A percentile compares a stretch with the other conserved stretches of the same genome.
These are phyloP conservation scores for Myocastor coypus DNA, from an alignment of 2,113 vertebrate genomes.

Conservation along the genomic window DNA sequence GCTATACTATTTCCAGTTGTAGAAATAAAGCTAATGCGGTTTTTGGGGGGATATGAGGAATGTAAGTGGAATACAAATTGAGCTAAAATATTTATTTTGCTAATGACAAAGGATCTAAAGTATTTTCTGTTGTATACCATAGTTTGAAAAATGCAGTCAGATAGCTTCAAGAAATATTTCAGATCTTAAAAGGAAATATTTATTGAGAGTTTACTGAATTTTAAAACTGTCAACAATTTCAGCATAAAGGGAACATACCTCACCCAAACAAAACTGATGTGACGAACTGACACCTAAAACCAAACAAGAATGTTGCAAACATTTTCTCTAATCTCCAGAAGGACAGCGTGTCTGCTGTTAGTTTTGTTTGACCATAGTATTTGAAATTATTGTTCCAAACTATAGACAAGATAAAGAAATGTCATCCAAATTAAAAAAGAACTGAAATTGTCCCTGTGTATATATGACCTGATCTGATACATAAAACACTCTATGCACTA, in stretches of 20 bases:
- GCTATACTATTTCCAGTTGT: neutral
- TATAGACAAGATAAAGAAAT: neutral
- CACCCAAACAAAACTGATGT: neutral
- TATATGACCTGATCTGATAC: neutral
- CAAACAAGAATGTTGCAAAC: neutral
- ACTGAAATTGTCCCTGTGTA: neutral
- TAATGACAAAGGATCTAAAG: conserved; percentile 27
- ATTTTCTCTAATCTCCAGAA: neutral
- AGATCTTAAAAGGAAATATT: conserved; percentile 27
- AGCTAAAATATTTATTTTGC: conserved; percentile 47
- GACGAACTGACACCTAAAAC: neutral
- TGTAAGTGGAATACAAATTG: conserved; percentile 63
- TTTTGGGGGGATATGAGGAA: conserved; percentile 34
- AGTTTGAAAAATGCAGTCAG: neutral
- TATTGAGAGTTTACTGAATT: neutral
- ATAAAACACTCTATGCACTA: neutral
- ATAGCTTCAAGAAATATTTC: neutral
- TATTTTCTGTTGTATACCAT: neutral
- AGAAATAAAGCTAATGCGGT: neutral
- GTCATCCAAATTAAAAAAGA: neutral
- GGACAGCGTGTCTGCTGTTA: too few species aligned
- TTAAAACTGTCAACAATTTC: neutral
- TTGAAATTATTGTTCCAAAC: neutral
- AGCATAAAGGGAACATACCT: neutral
- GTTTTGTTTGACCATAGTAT: neutral